phyloP scores from a whole-genome alignment of 2,113 vertebrate species.

The Saguinus imperator region DNA sequence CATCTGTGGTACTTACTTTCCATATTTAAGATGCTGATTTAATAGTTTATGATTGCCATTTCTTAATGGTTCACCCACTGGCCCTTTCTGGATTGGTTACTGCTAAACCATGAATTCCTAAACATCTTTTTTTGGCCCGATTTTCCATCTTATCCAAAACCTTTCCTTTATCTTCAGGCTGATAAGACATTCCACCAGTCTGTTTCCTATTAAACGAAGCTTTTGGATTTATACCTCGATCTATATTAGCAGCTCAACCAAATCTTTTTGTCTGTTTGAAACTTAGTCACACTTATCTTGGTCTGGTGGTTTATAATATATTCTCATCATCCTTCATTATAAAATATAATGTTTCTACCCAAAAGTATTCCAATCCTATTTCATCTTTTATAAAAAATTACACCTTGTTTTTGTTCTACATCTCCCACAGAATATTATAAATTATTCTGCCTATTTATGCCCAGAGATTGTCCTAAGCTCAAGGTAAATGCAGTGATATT shows the following conservation, averaged over 20 bases:
- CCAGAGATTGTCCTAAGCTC: not conserved
- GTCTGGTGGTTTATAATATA: not conserved
- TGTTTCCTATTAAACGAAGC: not conserved
- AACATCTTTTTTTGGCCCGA: not conserved
- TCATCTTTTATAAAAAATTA: not conserved
- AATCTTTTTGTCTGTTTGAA: not conserved
- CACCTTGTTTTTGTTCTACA: not conserved
- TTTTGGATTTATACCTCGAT: not conserved
- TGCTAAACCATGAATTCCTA: not conserved
- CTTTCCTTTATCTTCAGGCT: not conserved
- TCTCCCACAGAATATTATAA: not conserved
- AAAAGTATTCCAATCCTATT: not conserved
- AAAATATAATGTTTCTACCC: not conserved
- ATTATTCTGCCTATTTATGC: not conserved
- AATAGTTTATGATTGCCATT: not conserved
- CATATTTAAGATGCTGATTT: conserved; percentile 1
- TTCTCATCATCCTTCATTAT: not conserved
- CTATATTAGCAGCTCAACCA: not conserved
- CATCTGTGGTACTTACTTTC: not conserved
- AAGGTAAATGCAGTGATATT: not conserved
- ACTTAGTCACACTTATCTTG: not conserved
- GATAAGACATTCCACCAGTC: not conserved
- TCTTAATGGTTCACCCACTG: not conserved
- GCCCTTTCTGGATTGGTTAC: not conserved
- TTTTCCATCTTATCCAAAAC: not conserved